Conservation (phyloP, 2,888 invertebrate genomes). For the Cephus nigrinus region DNA sequence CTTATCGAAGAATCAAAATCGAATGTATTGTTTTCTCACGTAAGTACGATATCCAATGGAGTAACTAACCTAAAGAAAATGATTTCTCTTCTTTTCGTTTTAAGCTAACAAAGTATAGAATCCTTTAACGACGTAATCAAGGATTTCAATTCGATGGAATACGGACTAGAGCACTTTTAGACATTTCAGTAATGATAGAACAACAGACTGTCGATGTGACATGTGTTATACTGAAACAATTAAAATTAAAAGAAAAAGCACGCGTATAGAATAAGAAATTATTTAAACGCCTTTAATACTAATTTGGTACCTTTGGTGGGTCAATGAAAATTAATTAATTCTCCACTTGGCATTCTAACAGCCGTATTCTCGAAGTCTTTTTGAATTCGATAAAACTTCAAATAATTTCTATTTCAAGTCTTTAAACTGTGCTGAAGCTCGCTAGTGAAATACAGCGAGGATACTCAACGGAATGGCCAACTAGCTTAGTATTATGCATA, state of each 20-base stretch:
- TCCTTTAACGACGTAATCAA: not conserved
- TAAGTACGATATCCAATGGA: not conserved
- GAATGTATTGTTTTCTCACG: not conserved
- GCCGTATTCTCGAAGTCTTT: not conserved
- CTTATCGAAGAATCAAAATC: not conserved
- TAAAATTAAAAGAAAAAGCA: slow-evolving; percentile 26
- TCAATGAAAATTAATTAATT: slow-evolving; percentile 13
- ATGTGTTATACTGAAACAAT: slow-evolving; percentile 8
- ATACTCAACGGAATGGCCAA: not conserved
- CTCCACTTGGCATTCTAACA: not conserved
- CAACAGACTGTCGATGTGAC: not conserved
- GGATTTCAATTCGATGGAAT: not conserved
- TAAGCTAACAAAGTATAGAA: not conserved
- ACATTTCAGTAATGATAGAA: not conserved
- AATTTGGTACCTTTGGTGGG: slow-evolving; percentile 33
- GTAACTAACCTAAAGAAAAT: not conserved
- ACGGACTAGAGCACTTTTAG: not conserved
- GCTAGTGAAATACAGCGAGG: not conserved
- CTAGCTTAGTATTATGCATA: not conserved
- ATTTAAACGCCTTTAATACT: slow-evolving; percentile 14
- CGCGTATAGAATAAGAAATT: not conserved
- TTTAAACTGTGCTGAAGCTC: not conserved
- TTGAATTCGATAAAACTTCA: not conserved
- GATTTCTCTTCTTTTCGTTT: not conserved
- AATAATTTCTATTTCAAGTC: not conserved